Conservation (phyloP, 2,888 invertebrate genomes). For the Galeruca laticollis region DNA sequence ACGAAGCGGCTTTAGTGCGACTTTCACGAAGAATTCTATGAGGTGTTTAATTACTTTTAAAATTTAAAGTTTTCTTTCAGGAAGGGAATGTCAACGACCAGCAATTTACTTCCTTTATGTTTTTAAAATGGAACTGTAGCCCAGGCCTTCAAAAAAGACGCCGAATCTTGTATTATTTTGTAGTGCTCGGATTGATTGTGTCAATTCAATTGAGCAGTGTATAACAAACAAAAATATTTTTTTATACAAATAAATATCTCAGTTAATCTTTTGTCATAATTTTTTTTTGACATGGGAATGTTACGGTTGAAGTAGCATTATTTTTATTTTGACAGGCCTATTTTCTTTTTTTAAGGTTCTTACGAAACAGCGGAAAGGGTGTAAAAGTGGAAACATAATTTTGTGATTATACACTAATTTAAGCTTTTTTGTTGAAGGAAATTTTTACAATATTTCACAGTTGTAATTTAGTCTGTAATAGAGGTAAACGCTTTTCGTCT, state of each 20-base stretch:
- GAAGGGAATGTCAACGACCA: constrained; percentile 33
- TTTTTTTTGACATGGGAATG: too few relatives aligned
- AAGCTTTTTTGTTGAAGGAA: constrained; percentile 23
- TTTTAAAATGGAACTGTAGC: background rate
- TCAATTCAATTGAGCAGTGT: too few relatives aligned
- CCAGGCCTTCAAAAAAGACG: background rate
- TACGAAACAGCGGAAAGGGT: constrained; percentile 27
- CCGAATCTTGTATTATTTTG: too few relatives aligned
- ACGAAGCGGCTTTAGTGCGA: constrained; percentile 30
- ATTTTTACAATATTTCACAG: constrained; percentile 37
- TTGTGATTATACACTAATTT: constrained; percentile 42
- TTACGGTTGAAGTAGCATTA: background rate
- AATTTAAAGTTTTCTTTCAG: constrained; percentile 36
- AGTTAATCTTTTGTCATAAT: too few relatives aligned
- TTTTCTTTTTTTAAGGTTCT: constrained; percentile 21
- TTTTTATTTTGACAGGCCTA: background rate
- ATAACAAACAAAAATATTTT: too few relatives aligned
- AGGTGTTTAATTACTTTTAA: constrained; percentile 37
- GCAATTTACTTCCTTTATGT: constrained; percentile 28
- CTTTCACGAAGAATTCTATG: constrained; percentile 28
- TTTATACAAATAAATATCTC: too few relatives aligned
- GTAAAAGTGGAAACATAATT: constrained; percentile 40
- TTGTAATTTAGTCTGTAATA: constrained; percentile 32
- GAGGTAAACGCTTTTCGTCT: constrained; percentile 24
- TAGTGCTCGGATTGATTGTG: too few relatives aligned